These are phyloP conservation scores for Mesorhabditis spiculigera DNA, from an alignment of 2,888 invertebrate genomes.

Conservation along the genomic window DNA sequence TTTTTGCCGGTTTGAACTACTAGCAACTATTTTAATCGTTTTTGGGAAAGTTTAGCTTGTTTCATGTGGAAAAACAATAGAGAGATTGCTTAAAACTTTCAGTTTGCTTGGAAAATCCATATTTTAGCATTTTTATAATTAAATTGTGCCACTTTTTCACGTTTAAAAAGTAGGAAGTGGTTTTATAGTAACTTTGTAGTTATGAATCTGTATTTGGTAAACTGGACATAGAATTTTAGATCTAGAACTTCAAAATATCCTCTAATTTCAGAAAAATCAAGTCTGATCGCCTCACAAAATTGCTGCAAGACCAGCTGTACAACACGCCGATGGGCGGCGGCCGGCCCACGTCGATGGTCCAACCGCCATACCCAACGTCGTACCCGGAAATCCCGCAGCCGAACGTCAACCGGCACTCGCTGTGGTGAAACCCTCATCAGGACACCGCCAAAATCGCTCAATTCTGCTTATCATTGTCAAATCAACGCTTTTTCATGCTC, in stretches of 20 bases:
- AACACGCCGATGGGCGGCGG: slow-evolving; percentile 14
- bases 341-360: not conserved
- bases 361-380: not conserved
- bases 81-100: too few species aligned
- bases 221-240: not conserved
- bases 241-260: too few species aligned
- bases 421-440: not conserved
- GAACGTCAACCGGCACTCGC: slow-evolving; percentile 1
- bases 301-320: slow-evolving; percentile 57
- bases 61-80: too few species aligned
- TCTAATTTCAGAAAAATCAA: slow-evolving; percentile 74
- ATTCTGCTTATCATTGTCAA: not conserved
- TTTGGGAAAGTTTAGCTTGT: too few species aligned
- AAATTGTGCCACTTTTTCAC: too few species aligned
- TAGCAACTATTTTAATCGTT: too few species aligned
- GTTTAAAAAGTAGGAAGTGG: not conserved
- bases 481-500: too few species aligned
- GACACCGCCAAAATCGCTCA: not conserved
- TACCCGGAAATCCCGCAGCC: slow-evolving; percentile 5
- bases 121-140: too few species aligned
- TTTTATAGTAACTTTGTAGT: not conserved
- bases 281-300: slow-evolving; percentile 80
- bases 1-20: too few species aligned
- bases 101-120: too few species aligned
- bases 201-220: not conserved